phyloP scores from a whole-genome alignment of 2,113 vertebrate genomes.

The Lepus europaeus region DNA sequence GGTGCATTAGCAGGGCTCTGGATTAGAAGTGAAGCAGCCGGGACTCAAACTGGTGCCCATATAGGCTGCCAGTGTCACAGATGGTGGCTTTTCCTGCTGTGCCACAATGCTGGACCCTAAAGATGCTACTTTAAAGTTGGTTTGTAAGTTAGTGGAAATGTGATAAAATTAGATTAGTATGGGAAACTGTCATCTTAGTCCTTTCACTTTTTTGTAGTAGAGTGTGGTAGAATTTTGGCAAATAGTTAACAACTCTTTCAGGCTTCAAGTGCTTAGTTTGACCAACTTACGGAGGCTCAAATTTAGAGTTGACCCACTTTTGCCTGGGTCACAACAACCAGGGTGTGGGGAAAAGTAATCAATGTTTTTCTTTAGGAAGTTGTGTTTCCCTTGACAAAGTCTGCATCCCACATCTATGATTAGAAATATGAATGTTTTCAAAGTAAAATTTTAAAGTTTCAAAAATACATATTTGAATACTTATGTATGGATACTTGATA shows the following conservation, averaged over 20 bases:
- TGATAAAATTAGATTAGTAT: neutral
- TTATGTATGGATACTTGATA: neutral
- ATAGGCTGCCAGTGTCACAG: too few species aligned
- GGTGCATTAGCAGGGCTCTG: too few species aligned
- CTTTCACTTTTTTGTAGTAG: neutral
- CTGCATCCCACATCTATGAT: neutral
- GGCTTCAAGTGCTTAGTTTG: slow-evolving; percentile 68
- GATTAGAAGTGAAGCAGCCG: too few species aligned
- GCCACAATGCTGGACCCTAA: neutral
- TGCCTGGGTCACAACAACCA: slow-evolving; percentile 66
- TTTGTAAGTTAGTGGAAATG: neutral
- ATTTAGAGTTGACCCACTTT: slow-evolving; percentile 70
- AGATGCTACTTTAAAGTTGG: neutral
- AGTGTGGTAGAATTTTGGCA: slow-evolving; percentile 16
- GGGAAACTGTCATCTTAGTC: neutral
- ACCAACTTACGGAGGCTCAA: slow-evolving; percentile 41
- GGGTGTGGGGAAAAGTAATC: slow-evolving; percentile 32
- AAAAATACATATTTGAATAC: neutral
- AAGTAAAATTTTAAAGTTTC: neutral
- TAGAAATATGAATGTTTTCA: slow-evolving; percentile 27
- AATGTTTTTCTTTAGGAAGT: neutral
- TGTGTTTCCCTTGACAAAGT: slow-evolving; percentile 19
- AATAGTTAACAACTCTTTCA: slow-evolving; percentile 32
- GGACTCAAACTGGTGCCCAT: too few species aligned
- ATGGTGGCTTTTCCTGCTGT: too few species aligned